These are phyloP conservation scores for Etia nguti DNA, from an alignment of 2,113 vertebrate genomes.

Conservation along the genomic window DNA sequence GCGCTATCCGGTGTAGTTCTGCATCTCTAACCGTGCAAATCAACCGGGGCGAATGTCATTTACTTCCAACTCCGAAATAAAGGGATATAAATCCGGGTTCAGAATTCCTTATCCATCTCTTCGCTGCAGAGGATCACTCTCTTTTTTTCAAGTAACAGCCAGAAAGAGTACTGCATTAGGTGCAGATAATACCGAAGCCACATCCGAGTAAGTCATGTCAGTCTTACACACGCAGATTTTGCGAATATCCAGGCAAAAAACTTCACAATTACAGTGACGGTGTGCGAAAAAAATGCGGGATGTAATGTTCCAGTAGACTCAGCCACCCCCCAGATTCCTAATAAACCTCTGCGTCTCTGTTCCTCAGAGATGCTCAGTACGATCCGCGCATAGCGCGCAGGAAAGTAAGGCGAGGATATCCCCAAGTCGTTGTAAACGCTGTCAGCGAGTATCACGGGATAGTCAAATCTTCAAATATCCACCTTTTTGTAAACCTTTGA, in stretches of 20 bases:
- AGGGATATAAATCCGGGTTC: conserved; percentile 1
- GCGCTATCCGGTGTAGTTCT: conserved; percentile 40
- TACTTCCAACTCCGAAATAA: conserved; percentile 38
- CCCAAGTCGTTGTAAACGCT: conserved; percentile 26
- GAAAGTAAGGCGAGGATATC: conserved; percentile 21
- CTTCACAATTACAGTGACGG: conserved; percentile 5
- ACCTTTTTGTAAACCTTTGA: background rate
- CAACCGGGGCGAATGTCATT: conserved; percentile 41
- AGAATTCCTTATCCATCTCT: conserved; percentile 25
- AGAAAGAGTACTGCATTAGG: conserved; percentile 45
- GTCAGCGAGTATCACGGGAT: background rate
- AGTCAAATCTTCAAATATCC: conserved; percentile 17
- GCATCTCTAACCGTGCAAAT: conserved; percentile 10
- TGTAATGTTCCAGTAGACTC: conserved; percentile 29
- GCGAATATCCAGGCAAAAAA: background rate
- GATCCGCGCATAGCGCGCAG: conserved; percentile 47
- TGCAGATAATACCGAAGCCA: conserved; percentile 38
- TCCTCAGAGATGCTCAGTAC: conserved; percentile 34
- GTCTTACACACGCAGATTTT: conserved; percentile 29
- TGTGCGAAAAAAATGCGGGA: conserved; percentile 18
- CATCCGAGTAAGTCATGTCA: conserved; percentile 59
- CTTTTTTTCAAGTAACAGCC: conserved; percentile 43
- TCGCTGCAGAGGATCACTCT: background rate
- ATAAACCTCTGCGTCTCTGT: background rate
- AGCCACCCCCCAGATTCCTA: conserved; percentile 11